phyloP scores from a whole-genome alignment of 2,888 invertebrate species.

The Eupithecia inturbata region DNA sequence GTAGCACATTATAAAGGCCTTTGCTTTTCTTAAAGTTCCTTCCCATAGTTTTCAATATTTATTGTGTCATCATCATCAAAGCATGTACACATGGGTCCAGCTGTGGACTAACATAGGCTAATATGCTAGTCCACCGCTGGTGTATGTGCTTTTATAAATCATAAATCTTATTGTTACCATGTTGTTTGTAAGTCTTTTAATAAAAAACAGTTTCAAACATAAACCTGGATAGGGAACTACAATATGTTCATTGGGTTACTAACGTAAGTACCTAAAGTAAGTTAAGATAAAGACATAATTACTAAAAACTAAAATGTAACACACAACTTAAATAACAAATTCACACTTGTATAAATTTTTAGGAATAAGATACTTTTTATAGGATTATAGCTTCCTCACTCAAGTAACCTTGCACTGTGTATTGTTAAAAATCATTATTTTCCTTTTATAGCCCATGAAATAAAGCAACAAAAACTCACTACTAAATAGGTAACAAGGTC shows the following conservation, averaged over 20 bases:
- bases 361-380: neutral
- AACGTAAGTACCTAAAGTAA: too few species aligned
- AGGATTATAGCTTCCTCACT: neutral
- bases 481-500: conserved; percentile 40
- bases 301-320: too few species aligned
- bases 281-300: too few species aligned
- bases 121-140: neutral
- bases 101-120: neutral
- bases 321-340: too few species aligned
- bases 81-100: neutral
- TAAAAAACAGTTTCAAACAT: too few species aligned
- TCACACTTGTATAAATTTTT: too few species aligned
- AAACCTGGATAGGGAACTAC: too few species aligned
- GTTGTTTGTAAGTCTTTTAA: too few species aligned
- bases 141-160: neutral
- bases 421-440: neutral
- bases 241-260: too few species aligned
- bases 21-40: too few species aligned
- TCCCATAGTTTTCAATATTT: too few species aligned
- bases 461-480: neutral
- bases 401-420: neutral
- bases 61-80: neutral
- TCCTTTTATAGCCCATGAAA: neutral
- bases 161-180: too few species aligned
- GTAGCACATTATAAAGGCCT: neutral